Base-by-base conservation (phyloP, 1,140 invertebrate species). In the Schmidtea mediterranea region DNA sequence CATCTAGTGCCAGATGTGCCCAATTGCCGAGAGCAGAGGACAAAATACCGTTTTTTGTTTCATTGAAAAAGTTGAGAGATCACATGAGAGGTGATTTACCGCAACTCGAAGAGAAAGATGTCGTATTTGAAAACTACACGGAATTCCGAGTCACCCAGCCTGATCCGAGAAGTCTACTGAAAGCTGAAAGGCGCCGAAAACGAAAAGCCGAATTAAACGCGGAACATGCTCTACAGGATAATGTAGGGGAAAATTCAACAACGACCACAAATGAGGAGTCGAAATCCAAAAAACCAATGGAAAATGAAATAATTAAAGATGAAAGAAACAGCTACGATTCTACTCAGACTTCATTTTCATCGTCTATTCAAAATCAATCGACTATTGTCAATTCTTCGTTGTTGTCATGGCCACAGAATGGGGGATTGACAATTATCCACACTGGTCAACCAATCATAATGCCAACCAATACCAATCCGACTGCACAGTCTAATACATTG, bases 31-130 rank as follows among this genome's bases (percentile, higher is more conserved):
- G 84, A 52, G 83, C 84, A 1, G 79, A 82, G 1, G 86, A 92
- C 67, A 94, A 94, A 68, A 82, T 94, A 36, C 86, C 86, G 51
- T 94, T 90, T 69, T 94, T 90, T 68, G 74, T 78, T 36, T 83
- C 83, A 18, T 68, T 94, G 16, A 86, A 84, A 60, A 89, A 89
- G 63, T 81, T 92, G 62, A 72, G 82, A 21, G 86, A 92, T 65
- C 82, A 84, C 68, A 65, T 90, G n/a, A 82, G 82, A 61, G 86
- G 86, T 1, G 18, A 19, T 19, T 73, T 89, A 52, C 65, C 78
- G 3, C 75, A 80, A 59, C 70, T 89, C 37, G 79, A 86, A 59
- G 82, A 90, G 52, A 75, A 77, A 10, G 84, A 92, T 67, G 77
- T 90, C 53, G 76, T 82, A 10, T 94, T 92, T 65, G 77, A 66